Evolutionary conservation across 2,113 vertebrate genomes (phyloP).

Genomic region (Vidua chalybeata): DNA sequence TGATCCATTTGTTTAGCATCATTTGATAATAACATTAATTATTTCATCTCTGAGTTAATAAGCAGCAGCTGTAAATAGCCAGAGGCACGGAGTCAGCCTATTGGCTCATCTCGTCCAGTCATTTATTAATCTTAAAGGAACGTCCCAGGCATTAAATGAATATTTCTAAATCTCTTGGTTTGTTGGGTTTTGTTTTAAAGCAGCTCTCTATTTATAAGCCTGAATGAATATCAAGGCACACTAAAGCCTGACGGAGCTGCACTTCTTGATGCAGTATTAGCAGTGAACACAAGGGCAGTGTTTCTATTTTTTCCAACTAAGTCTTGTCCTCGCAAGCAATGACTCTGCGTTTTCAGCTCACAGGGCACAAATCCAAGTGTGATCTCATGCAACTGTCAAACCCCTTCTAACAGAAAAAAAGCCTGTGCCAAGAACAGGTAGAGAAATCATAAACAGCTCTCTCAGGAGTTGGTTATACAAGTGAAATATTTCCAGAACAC

Average conservation of each 20-base stretch:
- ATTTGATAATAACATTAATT: conserved; percentile 19
- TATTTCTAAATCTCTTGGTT: neutral
- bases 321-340: conserved; percentile 53
- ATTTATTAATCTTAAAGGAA: conserved; percentile 10
- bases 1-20: neutral
- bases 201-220: neutral
- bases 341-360: conserved; percentile 56
- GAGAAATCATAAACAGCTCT: conserved; percentile 19
- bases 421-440: conserved; percentile 37
- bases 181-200: neutral
- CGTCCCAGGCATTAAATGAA: neutral
- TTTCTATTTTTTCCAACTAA: conserved; percentile 44
- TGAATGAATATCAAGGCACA: neutral
- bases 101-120: neutral
- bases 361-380: conserved; percentile 60
- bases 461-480: conserved; percentile 2
- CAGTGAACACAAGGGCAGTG: conserved; percentile 21
- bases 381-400: conserved; percentile 66
- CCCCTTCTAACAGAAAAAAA: conserved; percentile 38
- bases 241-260: neutral
- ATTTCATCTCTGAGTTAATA: conserved; percentile 9
- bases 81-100: neutral
- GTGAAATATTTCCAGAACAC: neutral
- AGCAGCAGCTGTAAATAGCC: conserved; percentile 1
- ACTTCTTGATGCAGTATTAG: neutral